These are phyloP conservation scores for Crypturellus tataupa DNA, from an alignment of 2,797 vertebrate genomes.

Conservation along the genomic window DNA sequence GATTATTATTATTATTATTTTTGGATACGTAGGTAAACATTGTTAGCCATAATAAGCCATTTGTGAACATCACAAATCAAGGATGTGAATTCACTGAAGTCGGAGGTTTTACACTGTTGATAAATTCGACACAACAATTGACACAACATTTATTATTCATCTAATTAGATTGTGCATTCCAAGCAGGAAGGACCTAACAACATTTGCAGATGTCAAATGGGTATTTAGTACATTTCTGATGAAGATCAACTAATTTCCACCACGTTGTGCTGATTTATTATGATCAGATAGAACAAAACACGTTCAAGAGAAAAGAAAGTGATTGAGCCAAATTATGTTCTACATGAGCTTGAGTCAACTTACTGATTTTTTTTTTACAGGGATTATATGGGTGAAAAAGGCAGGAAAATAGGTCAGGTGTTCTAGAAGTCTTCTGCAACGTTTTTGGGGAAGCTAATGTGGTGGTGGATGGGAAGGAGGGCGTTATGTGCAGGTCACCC, in stretches of 20 bases:
- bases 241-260: slow-evolving; percentile 29
- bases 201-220: not conserved
- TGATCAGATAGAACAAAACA: slow-evolving; percentile 21
- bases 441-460: not conserved
- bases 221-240: slow-evolving; percentile 33
- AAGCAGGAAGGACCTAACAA: slow-evolving; percentile 25
- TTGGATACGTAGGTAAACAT: slow-evolving; percentile 28
- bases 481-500: not conserved
- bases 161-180: slow-evolving; percentile 48
- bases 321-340: not conserved
- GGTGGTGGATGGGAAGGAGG: not conserved
- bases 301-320: not conserved
- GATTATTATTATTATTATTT: not conserved
- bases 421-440: not conserved
- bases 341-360: not conserved
- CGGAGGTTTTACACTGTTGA: slow-evolving; percentile 29
- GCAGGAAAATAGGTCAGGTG: not conserved
- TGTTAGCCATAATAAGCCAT: not conserved
- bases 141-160: slow-evolving; percentile 42
- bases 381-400: rapidly evolving
- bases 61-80: slow-evolving; percentile 24
- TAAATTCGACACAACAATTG: slow-evolving; percentile 41
- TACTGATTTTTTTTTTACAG: not conserved
- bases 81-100: slow-evolving; percentile 18
- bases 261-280: slow-evolving; percentile 28